These are phyloP conservation scores for Sapajus apella DNA, from an alignment of 2,113 vertebrate genomes.

Conservation along the genomic window DNA sequence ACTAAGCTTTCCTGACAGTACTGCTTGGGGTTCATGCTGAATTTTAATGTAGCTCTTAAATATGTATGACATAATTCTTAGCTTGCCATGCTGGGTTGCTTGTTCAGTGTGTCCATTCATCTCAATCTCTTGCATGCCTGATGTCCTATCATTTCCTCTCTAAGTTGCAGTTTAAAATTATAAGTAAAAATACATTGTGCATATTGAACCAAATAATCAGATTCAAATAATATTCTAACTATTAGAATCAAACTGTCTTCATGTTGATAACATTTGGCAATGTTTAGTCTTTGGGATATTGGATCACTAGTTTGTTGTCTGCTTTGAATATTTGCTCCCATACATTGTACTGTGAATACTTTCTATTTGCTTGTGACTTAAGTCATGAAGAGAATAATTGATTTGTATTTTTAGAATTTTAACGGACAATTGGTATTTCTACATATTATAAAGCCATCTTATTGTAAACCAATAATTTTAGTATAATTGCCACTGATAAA, in stretches of 20 bases:
- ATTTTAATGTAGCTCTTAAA: slow-evolving; percentile 54
- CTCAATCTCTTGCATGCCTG: not conserved
- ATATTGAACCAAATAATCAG: not conserved
- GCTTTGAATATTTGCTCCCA: slow-evolving; percentile 40
- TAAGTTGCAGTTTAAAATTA: slow-evolving; percentile 41
- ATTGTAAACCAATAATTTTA: slow-evolving; percentile 38
- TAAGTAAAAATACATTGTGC: not conserved
- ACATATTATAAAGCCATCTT: slow-evolving; percentile 40
- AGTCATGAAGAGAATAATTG: slow-evolving; percentile 41
- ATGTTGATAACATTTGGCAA: not conserved
- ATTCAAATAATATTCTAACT: not conserved
- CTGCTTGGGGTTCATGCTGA: not conserved
- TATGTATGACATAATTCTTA: slow-evolving; percentile 25
- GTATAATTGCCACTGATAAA: slow-evolving; percentile 21
- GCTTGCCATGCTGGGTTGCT: not conserved
- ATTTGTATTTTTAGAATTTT: slow-evolving; percentile 67
- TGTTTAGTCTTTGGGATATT: not conserved
- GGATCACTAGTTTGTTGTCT: slow-evolving; percentile 27
- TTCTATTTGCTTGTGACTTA: slow-evolving; percentile 60
- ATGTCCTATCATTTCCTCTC: not conserved
- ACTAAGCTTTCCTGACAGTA: slow-evolving; percentile 15
- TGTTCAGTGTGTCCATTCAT: slow-evolving; percentile 32
- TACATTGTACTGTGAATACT: slow-evolving; percentile 39
- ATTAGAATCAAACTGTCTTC: not conserved
- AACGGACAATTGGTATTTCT: slow-evolving; percentile 38